Percentiles rank a stretch among this genome's conserved stretches.
These are phyloP conservation scores for Orius insidiosus DNA, from an alignment of 1,140 invertebrate species.

Conservation along the genomic window DNA sequence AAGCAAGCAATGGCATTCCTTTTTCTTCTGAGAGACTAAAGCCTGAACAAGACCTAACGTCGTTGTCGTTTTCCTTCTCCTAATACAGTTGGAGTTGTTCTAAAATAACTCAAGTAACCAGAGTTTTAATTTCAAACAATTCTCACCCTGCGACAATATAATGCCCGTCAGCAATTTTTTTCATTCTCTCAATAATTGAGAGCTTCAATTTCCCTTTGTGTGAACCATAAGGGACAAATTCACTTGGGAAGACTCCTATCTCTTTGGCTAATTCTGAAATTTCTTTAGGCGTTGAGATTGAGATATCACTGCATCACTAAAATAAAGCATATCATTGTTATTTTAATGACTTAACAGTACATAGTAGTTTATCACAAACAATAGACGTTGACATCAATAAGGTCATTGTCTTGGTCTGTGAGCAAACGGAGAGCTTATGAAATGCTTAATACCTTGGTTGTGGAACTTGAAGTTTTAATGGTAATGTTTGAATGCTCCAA, in stretches of 20 bases:
- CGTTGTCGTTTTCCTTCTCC: slow-evolving; percentile 98
- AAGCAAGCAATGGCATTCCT: slow-evolving; percentile 87
- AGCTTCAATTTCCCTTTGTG: slow-evolving; percentile 93
- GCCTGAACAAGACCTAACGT: slow-evolving; percentile 87
- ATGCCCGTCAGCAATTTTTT: slow-evolving; percentile 56
- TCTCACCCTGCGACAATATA: slow-evolving; percentile 84
- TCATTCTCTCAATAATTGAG: slow-evolving; percentile 57
- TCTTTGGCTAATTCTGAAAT: slow-evolving; percentile 61
- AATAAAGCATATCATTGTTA: slow-evolving; percentile 15
- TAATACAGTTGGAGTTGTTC: slow-evolving; percentile 87
- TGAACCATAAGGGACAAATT: slow-evolving; percentile 80
- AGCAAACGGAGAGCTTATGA: not conserved
- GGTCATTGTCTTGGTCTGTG: no score
- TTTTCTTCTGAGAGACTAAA: slow-evolving; percentile 62
- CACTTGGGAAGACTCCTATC: slow-evolving; percentile 62
- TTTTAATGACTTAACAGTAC: no score
- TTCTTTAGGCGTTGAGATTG: slow-evolving; percentile 74
- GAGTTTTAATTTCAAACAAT: not conserved
- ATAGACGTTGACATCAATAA: no score
- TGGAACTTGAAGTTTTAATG: slow-evolving; percentile 38
- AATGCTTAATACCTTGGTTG: slow-evolving; percentile 53
- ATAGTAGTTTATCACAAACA: no score
- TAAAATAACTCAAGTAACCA: not conserved
- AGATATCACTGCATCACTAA: slow-evolving; percentile 78
- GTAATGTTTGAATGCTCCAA: slow-evolving; percentile 48